Conservation (phyloP, 2,888 invertebrate species). For the Prosapia bicincta region DNA sequence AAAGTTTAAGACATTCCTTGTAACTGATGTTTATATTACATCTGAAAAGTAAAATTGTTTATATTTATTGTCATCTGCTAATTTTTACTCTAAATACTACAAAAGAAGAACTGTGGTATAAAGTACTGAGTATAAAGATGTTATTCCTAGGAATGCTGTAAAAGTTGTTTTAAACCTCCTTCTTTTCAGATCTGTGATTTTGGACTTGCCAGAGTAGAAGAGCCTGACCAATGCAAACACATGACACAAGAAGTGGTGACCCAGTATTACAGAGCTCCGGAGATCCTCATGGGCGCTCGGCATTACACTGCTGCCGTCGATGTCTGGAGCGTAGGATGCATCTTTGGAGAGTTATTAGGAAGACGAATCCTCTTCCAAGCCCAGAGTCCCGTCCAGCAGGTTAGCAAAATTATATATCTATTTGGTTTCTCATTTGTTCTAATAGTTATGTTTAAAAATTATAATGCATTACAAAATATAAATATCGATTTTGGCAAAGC, state of each 20-base stretch:
- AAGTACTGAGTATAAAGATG: too few relatives aligned
- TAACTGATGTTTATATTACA: too few relatives aligned
- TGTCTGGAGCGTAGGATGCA: slow-evolving; percentile 99
- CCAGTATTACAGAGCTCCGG: slow-evolving; percentile 98
- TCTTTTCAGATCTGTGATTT: slow-evolving; percentile 90
- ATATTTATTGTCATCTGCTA: too few relatives aligned
- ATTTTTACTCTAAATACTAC: neutral
- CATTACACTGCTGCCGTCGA: slow-evolving; percentile 97
- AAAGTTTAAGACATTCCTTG: too few relatives aligned
- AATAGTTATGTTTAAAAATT: too few relatives aligned
- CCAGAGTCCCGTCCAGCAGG: slow-evolving; percentile 95
- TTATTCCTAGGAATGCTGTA: neutral
- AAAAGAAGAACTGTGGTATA: neutral
- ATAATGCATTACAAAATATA: too few relatives aligned
- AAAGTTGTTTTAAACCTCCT: neutral
- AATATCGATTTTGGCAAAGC: too few relatives aligned
- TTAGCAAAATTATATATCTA: too few relatives aligned
- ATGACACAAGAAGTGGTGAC: slow-evolving; percentile 99
- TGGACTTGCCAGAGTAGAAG: slow-evolving; percentile 96
- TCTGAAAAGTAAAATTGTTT: too few relatives aligned
- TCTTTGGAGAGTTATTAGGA: slow-evolving; percentile 96
- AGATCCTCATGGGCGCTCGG: slow-evolving; percentile 97
- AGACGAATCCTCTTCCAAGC: slow-evolving; percentile 97
- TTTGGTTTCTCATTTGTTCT: too few relatives aligned
- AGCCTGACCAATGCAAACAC: slow-evolving; percentile 86